Evolutionary conservation across 2,888 invertebrate species (phyloP).

Genomic region (Cephus nigrinus): DNA sequence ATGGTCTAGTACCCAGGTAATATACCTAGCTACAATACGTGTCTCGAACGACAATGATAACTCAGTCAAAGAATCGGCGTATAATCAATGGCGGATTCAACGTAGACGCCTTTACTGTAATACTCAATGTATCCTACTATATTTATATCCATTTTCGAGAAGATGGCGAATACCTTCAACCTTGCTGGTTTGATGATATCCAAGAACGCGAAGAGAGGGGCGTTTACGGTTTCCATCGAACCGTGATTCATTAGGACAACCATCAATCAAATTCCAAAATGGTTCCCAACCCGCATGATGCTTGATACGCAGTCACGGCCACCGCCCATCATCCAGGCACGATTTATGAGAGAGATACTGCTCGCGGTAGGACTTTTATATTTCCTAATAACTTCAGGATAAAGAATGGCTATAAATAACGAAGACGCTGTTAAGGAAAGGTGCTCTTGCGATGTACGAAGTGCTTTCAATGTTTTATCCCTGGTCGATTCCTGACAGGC

Average conservation of each 20-base stretch:
- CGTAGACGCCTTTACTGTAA: neutral
- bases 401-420: neutral
- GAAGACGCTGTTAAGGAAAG: neutral
- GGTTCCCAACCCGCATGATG: slow-evolving; percentile 24
- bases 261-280: slow-evolving; percentile 36
- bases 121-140: neutral
- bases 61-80: neutral
- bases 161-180: neutral
- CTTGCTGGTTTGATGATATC: neutral
- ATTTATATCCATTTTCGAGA: neutral
- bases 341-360: neutral
- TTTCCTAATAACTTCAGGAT: neutral
- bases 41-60: neutral
- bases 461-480: neutral
- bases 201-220: neutral
- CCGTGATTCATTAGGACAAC: slow-evolving; percentile 34
- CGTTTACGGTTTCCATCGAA: slow-evolving; percentile 6
- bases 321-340: slow-evolving; percentile 21
- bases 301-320: slow-evolving; percentile 27
- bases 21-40: neutral
- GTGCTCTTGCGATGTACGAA: neutral
- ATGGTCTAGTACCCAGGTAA: neutral
- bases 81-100: neutral
- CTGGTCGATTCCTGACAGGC: neutral
- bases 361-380: neutral